Base-by-base conservation (phyloP, 2,113 vertebrate genomes). In the Notothenia coriiceps region DNA sequence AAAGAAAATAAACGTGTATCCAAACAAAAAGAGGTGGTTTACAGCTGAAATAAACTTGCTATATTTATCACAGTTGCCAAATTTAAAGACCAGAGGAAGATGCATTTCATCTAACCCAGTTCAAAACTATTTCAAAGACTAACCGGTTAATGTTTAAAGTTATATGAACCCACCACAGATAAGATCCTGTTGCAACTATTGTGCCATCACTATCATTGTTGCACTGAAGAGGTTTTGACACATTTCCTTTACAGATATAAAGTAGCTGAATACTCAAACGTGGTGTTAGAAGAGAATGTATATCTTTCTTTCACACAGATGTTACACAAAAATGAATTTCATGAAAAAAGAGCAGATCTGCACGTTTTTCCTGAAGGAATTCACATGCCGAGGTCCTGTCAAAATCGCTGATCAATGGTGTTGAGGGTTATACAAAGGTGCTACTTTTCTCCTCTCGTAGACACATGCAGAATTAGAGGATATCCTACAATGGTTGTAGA, bases 381-480 rank as follows among this genome's bases (percentile, higher is more conserved):
- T 69, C 69, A 25, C 46, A 14, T 2, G 25, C 12, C 22, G 52
- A 47, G 11, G 4, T 62, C 22, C 51, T 49, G 69, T 61, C 47
- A 60, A 22, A 71, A 35, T 63, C 13, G 3, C 15, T 69, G 62
- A 89, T 80, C 61, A 60, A 22, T 54, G 65, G 7, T 33, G 49
- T 22, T n/a, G 47, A n/a, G 35, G 6, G 40, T 20, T 3, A 29
- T 9, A 60, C 20, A 70, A 74, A 59, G 61, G 8, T 14, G 44
- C 57, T 68, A 40, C 52, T n/a, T 63, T 69, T 61, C 70, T 18
- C 63, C 55, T 50, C 46, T 67, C 50, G 59, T 2, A 77, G 71
- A 63, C 69, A 72, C 60, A 22, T 47, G 70, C 62, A 87, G 70
- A 86, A 89, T 86, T 43, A 79, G 80, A 89, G 92, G 82, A 91